Evolutionary conservation across 1,140 invertebrate species (phyloP).

Genomic region (Trinorchestia longiramus): DNA sequence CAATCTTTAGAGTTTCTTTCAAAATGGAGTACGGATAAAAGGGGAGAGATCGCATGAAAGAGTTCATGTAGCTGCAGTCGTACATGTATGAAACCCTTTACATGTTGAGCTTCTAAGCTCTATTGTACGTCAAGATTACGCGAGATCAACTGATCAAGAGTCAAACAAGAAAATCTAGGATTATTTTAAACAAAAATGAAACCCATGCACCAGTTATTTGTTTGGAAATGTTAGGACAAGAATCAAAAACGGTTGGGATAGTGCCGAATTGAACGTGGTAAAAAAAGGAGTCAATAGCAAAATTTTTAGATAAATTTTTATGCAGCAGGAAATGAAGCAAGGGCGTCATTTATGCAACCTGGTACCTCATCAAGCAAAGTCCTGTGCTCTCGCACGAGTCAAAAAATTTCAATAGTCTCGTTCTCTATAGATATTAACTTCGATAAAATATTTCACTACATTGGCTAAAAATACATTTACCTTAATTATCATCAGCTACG

Average conservation of each 20-base stretch:
- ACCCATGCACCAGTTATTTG: background rate
- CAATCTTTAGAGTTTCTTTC: background rate
- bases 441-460: background rate
- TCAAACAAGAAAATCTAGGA: background rate
- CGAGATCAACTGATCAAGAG: slow-evolving; percentile 14
- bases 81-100: background rate
- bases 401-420: background rate
- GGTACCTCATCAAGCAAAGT: background rate
- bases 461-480: background rate
- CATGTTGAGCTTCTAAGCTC: background rate
- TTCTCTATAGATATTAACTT: background rate
- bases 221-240: background rate
- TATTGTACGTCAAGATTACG: background rate
- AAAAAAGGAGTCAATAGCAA: background rate
- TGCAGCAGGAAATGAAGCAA: background rate
- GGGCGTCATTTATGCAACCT: background rate
- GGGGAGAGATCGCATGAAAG: background rate
- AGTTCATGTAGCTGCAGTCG: background rate
- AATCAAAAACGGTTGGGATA: background rate
- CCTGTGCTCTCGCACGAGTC: background rate
- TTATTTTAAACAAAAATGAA: background rate
- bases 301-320: background rate
- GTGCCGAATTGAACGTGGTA: background rate
- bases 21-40: background rate
- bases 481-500: background rate